These are phyloP conservation scores for Acipenser ruthenus DNA, from an alignment of 2,797 vertebrate genomes.

Conservation along the genomic window DNA sequence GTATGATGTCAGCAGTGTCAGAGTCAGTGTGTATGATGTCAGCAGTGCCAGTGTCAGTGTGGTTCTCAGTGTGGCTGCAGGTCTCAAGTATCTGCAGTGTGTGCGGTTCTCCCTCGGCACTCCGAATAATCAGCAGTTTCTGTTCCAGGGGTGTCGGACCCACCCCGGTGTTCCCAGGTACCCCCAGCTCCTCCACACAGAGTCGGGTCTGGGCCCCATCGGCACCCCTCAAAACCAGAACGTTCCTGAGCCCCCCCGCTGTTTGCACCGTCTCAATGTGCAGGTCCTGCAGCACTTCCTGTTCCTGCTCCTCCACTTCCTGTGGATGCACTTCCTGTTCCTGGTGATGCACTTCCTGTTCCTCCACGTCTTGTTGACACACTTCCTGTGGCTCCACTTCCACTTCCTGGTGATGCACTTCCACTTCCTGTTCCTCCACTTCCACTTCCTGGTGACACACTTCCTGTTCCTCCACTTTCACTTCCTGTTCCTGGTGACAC, in stretches of 20 bases:
- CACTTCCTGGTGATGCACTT: no score
- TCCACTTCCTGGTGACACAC: no score
- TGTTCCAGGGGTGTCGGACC: conserved; percentile 22
- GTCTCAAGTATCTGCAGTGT: conserved; percentile 35
- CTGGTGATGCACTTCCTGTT: no score
- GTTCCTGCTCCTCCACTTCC: neutral
- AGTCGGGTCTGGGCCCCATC: conserved; percentile 46
- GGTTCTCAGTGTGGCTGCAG: no score
- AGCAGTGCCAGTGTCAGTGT: no score
- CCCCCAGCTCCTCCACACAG: conserved; percentile 39
- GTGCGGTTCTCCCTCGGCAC: conserved; percentile 26
- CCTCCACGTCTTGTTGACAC: no score
- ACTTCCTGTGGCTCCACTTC: no score
- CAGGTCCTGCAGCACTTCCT: conserved; percentile 39
- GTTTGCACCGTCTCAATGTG: conserved; percentile 50
- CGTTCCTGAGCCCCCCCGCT: conserved; percentile 47
- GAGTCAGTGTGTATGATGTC: no score
- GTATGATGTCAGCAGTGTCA: no score
- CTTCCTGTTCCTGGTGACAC: no score
- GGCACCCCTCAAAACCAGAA: conserved; percentile 44
- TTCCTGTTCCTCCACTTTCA: no score
- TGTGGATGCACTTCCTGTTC: neutral
- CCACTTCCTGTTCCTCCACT: no score
- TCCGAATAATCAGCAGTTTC: conserved; percentile 53
- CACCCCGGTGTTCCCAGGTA: conserved; percentile 12